Evolutionary conservation across 1,140 invertebrate genomes (phyloP).

Genomic region (Tetramorium alpestre): DNA sequence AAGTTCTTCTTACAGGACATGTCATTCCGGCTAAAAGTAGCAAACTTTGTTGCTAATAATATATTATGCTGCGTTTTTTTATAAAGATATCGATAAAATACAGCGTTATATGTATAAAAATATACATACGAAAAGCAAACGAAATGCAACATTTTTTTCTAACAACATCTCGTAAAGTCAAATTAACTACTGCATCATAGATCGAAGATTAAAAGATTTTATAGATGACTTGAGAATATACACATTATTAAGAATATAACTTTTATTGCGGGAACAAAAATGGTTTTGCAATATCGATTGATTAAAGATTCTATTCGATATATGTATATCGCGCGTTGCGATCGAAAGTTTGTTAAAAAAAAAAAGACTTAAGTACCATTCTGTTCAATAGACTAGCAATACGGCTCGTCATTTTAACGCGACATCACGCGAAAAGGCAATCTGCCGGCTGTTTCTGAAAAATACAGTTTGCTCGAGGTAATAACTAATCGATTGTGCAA

Average conservation of each 20-base stretch:
- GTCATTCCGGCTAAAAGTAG: not conserved
- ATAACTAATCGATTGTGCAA: slow-evolving; percentile 47
- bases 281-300: slow-evolving; percentile 17
- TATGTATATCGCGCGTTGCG: not conserved
- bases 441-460: slow-evolving; percentile 6
- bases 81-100: not conserved
- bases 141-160: not conserved
- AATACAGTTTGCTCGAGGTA: slow-evolving; percentile 23
- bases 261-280: not conserved
- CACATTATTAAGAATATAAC: not conserved
- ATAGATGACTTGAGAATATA: not conserved
- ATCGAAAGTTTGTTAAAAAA: slow-evolving; percentile 35
- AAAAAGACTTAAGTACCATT: not conserved
- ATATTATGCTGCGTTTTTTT: not conserved
- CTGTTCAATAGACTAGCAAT: slow-evolving; percentile 2
- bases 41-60: not conserved
- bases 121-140: not conserved
- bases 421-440: slow-evolving; percentile 46
- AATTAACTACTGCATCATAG: not conserved
- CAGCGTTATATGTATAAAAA: no score
- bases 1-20: not conserved
- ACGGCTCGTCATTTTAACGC: slow-evolving; percentile 37
- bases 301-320: not conserved
- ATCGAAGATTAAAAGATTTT: slow-evolving; percentile 4
- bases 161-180: not conserved